Evolutionary conservation across 2,113 vertebrate genomes (phyloP), one percentile per base, ranked within the genome.

Genomic region (Procavia capensis): DNA sequence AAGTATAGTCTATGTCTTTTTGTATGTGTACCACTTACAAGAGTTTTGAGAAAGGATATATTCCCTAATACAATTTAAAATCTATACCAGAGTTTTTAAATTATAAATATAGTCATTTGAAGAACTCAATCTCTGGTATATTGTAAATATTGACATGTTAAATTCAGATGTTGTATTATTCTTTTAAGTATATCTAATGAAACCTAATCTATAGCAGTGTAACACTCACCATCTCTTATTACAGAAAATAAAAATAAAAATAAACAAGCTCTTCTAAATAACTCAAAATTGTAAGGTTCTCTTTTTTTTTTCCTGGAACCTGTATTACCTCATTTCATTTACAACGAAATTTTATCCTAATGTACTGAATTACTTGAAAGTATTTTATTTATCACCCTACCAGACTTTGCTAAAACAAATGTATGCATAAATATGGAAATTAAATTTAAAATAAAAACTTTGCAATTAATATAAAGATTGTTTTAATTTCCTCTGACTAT

Each of bases 381-480:
- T 41, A 85, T 43, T 78, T 90, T 87, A 70, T 88, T 78, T 45
- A 82, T 78, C 68, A 70, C 24, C 11, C 0, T 78, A 68, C 84
- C 36, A 80, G 41, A 95, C 59, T 96, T 94, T 68, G 5, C 34
- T 72, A 39, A 16, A 54, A 47, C 5, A 68, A 63, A 80, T 68
- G 11, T 64, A 76, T 72, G 2, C 41, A 79, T 9, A 36, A 74
- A 88, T n/a, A 41, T 61, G 59, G n/a, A 87, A 74, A 86, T 89
- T 68, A 96, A 93, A 80, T 70, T 61, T 86, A 68, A 85, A 10
- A 64, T 66, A n/a, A 79, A 93, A 78, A 64, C 6, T 54, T 93
- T 94, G 43, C 86, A 86, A 59, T 80, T 82, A 64, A 92, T 88
- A 36, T 82, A 34, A 85, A 91, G 75, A 66, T 59, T 27, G 2